Evolutionary conservation across 2,888 invertebrate species (phyloP).

Genomic region (Anticlea derivata): DNA sequence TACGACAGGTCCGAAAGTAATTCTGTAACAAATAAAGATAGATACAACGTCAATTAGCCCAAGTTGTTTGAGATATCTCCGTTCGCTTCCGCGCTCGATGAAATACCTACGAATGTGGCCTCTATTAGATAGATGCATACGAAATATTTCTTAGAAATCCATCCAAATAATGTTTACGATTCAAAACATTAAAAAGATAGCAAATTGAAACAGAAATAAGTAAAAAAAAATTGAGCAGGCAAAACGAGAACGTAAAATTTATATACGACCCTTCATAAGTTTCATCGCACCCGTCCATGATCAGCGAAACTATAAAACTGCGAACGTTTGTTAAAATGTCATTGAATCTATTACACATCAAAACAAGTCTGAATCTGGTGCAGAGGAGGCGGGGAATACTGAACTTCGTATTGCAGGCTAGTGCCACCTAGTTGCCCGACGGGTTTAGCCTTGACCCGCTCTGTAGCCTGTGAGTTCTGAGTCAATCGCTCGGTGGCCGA

Average conservation of each 20-base stretch:
- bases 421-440: conserved; percentile 45
- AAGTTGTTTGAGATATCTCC: too few species aligned
- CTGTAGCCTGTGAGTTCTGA: conserved; percentile 19
- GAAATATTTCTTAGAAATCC: conserved; percentile 5
- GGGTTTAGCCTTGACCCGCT: conserved; percentile 63
- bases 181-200: neutral
- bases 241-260: neutral
- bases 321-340: conserved; percentile 20
- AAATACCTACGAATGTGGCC: too few species aligned
- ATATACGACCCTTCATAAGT: conserved; percentile 12
- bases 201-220: conserved; percentile 7
- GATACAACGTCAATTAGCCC: too few species aligned
- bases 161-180: too few species aligned
- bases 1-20: too few species aligned
- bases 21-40: too few species aligned
- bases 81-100: too few species aligned
- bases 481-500: conserved; percentile 13
- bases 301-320: conserved; percentile 1
- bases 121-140: too few species aligned
- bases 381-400: conserved; percentile 44
- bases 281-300: conserved; percentile 2
- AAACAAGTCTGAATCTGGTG: conserved; percentile 38
- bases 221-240: conserved; percentile 9
- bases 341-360: conserved; percentile 35
- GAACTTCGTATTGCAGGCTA: conserved; percentile 64